Percentiles rank a stretch among this genome's conserved stretches.
These are phyloP conservation scores for Myathropa florea DNA, from an alignment of 2,888 invertebrate species.

Conservation along the genomic window DNA sequence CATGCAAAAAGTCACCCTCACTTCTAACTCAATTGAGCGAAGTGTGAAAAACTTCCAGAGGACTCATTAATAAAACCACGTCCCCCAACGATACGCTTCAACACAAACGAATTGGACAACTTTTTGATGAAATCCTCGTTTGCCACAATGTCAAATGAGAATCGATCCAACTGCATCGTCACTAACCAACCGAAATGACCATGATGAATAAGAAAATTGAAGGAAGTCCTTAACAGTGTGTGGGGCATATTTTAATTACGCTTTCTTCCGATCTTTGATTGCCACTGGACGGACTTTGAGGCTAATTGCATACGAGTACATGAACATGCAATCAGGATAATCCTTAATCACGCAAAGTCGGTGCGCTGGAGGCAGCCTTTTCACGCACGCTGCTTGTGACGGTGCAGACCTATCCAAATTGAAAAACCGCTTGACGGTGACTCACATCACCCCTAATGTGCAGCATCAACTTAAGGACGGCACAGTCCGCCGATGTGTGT, in stretches of 20 bases:
- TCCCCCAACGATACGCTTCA: not conserved
- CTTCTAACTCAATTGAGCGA: not conserved
- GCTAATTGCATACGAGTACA: not conserved
- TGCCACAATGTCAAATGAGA: not conserved
- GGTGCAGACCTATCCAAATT: not conserved
- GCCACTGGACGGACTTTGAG: not conserved
- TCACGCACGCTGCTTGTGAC: not conserved
- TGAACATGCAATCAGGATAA: not conserved
- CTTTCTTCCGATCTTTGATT: not conserved
- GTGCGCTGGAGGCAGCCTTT: not conserved
- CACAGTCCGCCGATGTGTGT: not conserved
- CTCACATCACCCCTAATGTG: not conserved
- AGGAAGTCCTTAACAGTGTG: not conserved
- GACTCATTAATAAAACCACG: not conserved
- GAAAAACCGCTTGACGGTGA: not conserved
- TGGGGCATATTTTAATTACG: not conserved
- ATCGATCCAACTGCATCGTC: not conserved
- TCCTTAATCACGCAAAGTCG: not conserved
- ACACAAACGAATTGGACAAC: not conserved
- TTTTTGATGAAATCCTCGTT: not conserved
- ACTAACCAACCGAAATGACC: not conserved
- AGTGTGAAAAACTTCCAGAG: not conserved
- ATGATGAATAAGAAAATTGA: not conserved
- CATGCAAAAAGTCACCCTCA: not conserved
- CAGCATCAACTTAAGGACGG: not conserved